These are phyloP conservation scores for Morpho helenor DNA, from an alignment of 2,888 invertebrate species.

Conservation along the genomic window DNA sequence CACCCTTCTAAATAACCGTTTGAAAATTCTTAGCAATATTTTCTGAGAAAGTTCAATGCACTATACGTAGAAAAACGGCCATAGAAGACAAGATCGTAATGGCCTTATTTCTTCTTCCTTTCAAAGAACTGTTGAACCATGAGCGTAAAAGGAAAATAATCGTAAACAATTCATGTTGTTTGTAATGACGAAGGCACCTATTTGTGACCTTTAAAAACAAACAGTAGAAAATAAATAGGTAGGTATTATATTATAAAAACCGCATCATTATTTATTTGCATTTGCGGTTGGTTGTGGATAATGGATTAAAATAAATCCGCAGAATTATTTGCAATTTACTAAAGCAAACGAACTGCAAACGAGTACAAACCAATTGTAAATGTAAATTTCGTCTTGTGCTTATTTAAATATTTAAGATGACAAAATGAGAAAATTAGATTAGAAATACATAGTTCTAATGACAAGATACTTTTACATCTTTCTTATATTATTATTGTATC, in stretches of 20 bases:
- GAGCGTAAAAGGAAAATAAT: constrained; percentile 19
- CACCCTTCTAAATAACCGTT: constrained; percentile 13
- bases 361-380: constrained; percentile 23
- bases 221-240: constrained; percentile 16
- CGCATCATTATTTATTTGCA: constrained; percentile 19
- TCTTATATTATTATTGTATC: neutral
- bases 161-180: constrained; percentile 12
- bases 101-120: constrained; percentile 22
- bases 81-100: constrained; percentile 14
- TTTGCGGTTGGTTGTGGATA: constrained; percentile 20
- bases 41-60: constrained; percentile 25
- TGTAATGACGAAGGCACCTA: constrained; percentile 14
- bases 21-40: constrained; percentile 12
- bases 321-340: constrained; percentile 12
- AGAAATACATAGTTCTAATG: constrained; percentile 1
- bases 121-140: constrained; percentile 15
- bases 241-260: constrained; percentile 9
- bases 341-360: constrained; percentile 15
- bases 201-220: constrained; percentile 22
- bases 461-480: constrained; percentile 3
- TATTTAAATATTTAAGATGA: constrained; percentile 23
- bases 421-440: constrained; percentile 8
- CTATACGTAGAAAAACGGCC: constrained; percentile 18
- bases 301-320: constrained; percentile 25
- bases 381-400: constrained; percentile 22